These are phyloP conservation scores for Cavia aperea DNA, from an alignment of 2,113 vertebrate genomes.

Conservation along the genomic window DNA sequence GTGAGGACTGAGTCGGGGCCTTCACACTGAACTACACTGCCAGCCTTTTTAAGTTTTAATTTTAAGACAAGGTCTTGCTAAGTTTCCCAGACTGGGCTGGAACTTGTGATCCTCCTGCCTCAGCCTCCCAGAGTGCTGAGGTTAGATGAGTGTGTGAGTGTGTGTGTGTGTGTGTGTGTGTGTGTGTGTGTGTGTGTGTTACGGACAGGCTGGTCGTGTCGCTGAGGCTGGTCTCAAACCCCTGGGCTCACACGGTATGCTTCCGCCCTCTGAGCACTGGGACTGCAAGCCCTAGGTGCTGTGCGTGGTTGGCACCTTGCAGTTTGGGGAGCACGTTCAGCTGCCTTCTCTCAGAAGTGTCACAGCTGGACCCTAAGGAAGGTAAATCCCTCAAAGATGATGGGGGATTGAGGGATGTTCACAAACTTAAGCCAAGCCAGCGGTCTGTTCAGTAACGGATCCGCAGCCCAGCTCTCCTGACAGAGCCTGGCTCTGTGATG, in stretches of 20 bases:
- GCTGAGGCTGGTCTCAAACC: neutral
- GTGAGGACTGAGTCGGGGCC: neutral
- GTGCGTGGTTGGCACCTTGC: too few species aligned
- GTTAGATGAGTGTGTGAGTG: neutral
- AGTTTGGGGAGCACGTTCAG: neutral
- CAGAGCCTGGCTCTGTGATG: neutral
- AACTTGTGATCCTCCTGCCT: neutral
- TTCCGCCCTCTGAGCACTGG: neutral
- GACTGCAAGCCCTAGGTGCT: fast-evolving
- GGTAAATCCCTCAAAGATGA: too few species aligned
- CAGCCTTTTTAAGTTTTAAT: neutral
- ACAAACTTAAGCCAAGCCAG: neutral
- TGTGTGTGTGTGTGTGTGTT: too few species aligned
- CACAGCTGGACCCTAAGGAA: neutral
- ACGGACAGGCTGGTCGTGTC: neutral
- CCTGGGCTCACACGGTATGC: neutral
- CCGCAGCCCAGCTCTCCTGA: neutral
- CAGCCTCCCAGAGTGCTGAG: neutral
- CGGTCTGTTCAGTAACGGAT: too few species aligned
- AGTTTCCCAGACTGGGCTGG: neutral
- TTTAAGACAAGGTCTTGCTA: neutral
- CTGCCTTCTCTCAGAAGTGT: neutral
- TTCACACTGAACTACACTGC: neutral
- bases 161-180: too few species aligned
- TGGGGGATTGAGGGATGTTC: neutral